phyloP scores from a whole-genome alignment of 2,797 vertebrate species.

The Leuciscus waleckii region DNA sequence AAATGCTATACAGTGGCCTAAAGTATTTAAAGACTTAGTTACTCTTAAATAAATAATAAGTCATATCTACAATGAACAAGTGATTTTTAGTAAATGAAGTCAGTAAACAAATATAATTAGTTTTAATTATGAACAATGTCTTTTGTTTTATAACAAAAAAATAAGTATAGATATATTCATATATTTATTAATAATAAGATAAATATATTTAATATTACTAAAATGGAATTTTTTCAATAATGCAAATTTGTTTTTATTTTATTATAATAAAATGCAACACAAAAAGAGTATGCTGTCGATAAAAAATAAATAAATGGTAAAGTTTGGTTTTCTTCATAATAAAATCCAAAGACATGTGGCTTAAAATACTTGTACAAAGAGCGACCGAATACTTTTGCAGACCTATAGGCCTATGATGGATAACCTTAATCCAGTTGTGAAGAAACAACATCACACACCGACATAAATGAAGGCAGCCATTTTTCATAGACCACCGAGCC shows the following conservation, averaged over 20 bases:
- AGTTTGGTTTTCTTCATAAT: background rate
- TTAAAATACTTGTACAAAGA: background rate
- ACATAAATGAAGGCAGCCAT: slow-evolving; percentile 10
- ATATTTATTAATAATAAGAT: too few species aligned
- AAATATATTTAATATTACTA: background rate
- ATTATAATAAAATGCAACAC: background rate
- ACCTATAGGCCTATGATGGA: background rate
- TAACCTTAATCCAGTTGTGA: background rate
- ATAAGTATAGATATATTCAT: background rate
- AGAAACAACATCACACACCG: background rate
- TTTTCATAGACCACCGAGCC: background rate
- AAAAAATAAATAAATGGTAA: background rate
- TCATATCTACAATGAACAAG: background rate
- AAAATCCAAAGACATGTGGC: background rate
- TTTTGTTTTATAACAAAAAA: background rate
- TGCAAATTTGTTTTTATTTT: background rate
- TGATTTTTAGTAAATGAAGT: background rate
- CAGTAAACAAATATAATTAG: background rate
- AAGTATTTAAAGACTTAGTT: background rate
- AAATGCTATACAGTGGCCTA: background rate
- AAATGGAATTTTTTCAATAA: background rate
- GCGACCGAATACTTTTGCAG: background rate
- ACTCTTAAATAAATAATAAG: background rate
- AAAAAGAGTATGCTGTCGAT: background rate
- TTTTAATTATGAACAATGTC: background rate